A percentile compares a stretch with the other conserved stretches of the same genome.
phyloP scores from a whole-genome alignment of 2,888 invertebrate species.

The Oscheius sp. region DNA sequence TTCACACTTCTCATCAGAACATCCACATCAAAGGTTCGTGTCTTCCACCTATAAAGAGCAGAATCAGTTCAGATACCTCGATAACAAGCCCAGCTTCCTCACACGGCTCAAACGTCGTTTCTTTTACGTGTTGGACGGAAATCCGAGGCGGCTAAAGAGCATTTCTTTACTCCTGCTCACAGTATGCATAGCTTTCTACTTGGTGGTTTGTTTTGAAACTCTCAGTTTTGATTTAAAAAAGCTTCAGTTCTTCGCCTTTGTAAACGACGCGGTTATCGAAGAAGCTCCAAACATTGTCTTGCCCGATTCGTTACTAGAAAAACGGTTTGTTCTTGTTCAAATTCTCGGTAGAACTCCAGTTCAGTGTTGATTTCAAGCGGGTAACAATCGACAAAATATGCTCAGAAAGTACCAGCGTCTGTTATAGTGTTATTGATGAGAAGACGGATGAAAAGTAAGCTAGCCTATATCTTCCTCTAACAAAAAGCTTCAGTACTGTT shows the following conservation, averaged over 20 bases:
- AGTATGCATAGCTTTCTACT: constrained; percentile 1
- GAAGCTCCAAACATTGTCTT: constrained; percentile 4
- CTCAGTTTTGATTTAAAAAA: not conserved
- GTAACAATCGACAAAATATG: constrained; percentile 34
- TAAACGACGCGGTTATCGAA: constrained; percentile 22
- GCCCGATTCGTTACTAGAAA: constrained; percentile 23
- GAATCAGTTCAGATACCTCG: constrained; percentile 3
- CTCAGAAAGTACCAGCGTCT: constrained; percentile 13
- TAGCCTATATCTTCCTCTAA: not conserved
- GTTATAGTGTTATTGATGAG: constrained; percentile 33
- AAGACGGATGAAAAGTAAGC: constrained; percentile 17
- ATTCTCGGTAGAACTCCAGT: not conserved
- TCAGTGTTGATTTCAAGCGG: constrained; percentile 30
- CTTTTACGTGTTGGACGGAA: not conserved
- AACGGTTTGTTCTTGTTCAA: constrained; percentile 17
- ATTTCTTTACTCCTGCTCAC: not conserved
- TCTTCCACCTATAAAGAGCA: not conserved
- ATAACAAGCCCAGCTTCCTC: constrained; percentile 15
- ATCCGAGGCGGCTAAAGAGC: not conserved
- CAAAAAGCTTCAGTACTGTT: constrained; percentile 30
- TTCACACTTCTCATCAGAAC: constrained; percentile 10
- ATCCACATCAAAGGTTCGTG: constrained; percentile 20
- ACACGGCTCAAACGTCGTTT: not conserved
- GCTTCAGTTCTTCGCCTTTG: not conserved
- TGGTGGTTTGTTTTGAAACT: constrained; percentile 1